Percentiles rank a stretch among this genome's conserved stretches.
These are phyloP conservation scores for Gallinago jamesoni DNA, from an alignment of 2,113 vertebrate genomes.

Conservation along the genomic window DNA sequence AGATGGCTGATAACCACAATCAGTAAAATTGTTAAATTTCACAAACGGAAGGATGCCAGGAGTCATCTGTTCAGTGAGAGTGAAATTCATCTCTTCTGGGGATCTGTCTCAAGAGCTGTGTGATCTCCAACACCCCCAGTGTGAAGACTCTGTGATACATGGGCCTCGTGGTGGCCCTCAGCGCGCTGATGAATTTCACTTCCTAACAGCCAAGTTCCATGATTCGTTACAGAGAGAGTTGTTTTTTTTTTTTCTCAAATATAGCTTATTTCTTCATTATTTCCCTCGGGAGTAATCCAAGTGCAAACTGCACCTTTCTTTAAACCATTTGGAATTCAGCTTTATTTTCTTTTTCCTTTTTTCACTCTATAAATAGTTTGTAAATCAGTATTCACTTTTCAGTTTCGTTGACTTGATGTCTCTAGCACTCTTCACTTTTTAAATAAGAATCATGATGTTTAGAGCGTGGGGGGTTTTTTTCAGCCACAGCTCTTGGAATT, in stretches of 20 bases:
- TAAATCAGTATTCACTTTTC: not conserved
- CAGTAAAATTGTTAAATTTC: not conserved
- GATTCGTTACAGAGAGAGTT: not conserved
- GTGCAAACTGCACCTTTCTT: not conserved
- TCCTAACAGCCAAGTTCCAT: not conserved
- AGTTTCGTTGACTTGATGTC: not conserved
- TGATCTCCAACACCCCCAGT: not conserved
- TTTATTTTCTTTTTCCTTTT: not conserved
- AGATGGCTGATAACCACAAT: not conserved
- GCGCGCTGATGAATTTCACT: not conserved
- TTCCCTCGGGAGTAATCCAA: not conserved
- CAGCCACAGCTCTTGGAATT: slow-evolving; percentile 1
- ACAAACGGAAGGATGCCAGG: not conserved
- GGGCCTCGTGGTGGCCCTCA: not conserved
- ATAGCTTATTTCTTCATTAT: not conserved
- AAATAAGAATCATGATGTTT: not conserved
- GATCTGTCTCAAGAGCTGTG: not conserved
- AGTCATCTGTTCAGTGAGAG: not conserved
- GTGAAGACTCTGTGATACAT: not conserved
- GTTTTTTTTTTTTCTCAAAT: not conserved
- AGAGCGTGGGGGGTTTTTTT: not conserved
- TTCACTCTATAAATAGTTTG: not conserved
- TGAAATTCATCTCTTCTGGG: not conserved
- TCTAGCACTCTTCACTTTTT: not conserved
- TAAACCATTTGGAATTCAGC: not conserved